Conservation (phyloP, 1,140 invertebrate species). For the Eriocheir sinensis region DNA sequence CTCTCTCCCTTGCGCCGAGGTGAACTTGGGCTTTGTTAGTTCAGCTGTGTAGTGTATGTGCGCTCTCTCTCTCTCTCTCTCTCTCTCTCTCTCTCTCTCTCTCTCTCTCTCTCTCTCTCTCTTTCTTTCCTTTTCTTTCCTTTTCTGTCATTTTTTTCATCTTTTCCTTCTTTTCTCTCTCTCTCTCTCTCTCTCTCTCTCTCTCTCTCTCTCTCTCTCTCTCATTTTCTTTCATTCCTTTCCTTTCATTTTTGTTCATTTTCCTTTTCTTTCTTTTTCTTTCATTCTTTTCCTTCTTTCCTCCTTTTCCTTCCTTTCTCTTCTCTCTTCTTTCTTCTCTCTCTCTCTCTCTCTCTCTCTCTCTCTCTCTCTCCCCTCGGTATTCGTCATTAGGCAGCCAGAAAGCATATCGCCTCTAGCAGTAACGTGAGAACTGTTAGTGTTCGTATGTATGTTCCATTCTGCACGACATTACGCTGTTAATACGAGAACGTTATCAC, state of each 20-base stretch:
- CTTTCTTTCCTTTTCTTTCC: constrained; percentile 22
- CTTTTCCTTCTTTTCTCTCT: neutral
- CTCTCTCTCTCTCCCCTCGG: neutral
- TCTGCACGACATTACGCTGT: too few relatives aligned
- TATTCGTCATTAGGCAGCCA: too few relatives aligned
- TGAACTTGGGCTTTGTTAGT: neutral
- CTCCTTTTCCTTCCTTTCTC: neutral
- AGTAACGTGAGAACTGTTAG: too few relatives aligned
- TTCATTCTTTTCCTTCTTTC: neutral
- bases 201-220: too few relatives aligned
- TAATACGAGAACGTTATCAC: too few relatives aligned
- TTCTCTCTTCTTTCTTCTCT: constrained; percentile 24
- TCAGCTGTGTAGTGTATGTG: neutral
- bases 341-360: constrained; percentile 12
- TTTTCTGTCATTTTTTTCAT: neutral
- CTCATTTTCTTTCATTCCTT: neutral
- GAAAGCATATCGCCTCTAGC: too few relatives aligned
- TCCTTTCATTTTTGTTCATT: neutral
- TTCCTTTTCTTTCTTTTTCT: neutral
- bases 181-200: neutral
- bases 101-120: constrained; percentile 22
- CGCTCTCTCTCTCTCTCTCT: neutral
- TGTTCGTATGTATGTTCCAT: too few relatives aligned
- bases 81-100: constrained; percentile 22
- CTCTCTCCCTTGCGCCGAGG: neutral